Evolutionary conservation across 2,113 vertebrate species (phyloP), one percentile per base, ranked within the genome.

Genomic region (Callionymus lyra): DNA sequence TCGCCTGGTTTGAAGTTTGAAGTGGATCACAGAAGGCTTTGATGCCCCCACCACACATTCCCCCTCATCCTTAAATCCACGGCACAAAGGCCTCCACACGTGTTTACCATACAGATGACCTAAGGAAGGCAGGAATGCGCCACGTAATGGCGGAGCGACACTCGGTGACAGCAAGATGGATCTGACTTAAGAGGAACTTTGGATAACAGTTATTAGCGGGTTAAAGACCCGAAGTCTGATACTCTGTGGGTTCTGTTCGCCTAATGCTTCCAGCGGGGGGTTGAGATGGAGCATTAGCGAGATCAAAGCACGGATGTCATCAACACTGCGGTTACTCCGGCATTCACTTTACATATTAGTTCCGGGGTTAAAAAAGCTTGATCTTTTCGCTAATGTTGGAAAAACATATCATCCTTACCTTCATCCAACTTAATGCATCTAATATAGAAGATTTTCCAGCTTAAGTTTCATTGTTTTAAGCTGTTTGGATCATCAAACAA

Each of bases 71-170:
- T 12, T 34, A 54, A 46, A 53, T 55, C 53, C 31, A 31, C 35
- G 1, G 47, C 45, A 49, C 14, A 34, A 34, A 53, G 61, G 44
- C 58, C 49, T 62, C 42, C 48, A 61, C 67, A 77, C 63, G 57
- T 82, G 74, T 76, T 80, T 81, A 73, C 68, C 63, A 73, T 61
- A 63, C 76, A 80, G 56, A 70, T 80, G 64, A 81, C 68, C 72
- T 80, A 62, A 77, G 60, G 54, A 74, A 32, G 43, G 14, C 37
- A 70, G 59, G 79, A 79, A 82, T 80, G 72, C 57, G 43, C 35
- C 38, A 34, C 74, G 53, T 69, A 70, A 53, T 62, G 49, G 50
- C 37, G 62, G 46, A 66, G 38, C 32, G 56, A 49, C 54, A 34
- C 49, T 61, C 13, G 6, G 17, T 31, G 16, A 44, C 47, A 49